Evolutionary conservation across 2,113 vertebrate species (phyloP).

Genomic region (Lophura nycthemera): DNA sequence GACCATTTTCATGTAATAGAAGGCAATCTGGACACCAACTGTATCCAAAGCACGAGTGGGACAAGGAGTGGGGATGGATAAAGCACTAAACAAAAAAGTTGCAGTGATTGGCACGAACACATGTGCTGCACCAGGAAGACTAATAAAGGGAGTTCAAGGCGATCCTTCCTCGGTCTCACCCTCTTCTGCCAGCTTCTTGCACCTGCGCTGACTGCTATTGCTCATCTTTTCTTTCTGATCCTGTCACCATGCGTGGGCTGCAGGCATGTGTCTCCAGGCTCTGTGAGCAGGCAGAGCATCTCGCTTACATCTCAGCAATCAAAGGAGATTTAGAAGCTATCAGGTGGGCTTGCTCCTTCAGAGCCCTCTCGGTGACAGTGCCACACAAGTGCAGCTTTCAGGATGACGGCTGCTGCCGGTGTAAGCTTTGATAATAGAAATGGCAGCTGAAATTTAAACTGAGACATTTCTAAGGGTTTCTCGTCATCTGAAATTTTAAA

Average conservation of each 20-base stretch:
- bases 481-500: slow-evolving; percentile 34
- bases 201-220: neutral
- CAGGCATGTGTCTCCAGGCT: neutral
- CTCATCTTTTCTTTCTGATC: neutral
- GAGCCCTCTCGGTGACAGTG: neutral
- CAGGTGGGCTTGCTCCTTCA: neutral
- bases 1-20: neutral
- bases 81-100: neutral
- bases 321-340: slow-evolving; percentile 17
- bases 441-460: slow-evolving; percentile 58
- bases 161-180: neutral
- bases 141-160: neutral
- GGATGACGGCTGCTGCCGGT: neutral
- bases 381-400: slow-evolving; percentile 38
- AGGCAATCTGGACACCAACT: neutral
- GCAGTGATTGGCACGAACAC: neutral
- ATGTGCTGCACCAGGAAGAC: neutral
- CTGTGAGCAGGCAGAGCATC: neutral
- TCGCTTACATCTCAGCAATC: slow-evolving; percentile 38
- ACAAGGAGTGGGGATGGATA: neutral
- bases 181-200: neutral
- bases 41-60: neutral
- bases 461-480: slow-evolving; percentile 40
- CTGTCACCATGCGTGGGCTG: neutral
- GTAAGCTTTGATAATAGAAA: slow-evolving; percentile 49